These are phyloP conservation scores for Ochropleura plecta DNA, from an alignment of 2,888 invertebrate species.

Conservation along the genomic window DNA sequence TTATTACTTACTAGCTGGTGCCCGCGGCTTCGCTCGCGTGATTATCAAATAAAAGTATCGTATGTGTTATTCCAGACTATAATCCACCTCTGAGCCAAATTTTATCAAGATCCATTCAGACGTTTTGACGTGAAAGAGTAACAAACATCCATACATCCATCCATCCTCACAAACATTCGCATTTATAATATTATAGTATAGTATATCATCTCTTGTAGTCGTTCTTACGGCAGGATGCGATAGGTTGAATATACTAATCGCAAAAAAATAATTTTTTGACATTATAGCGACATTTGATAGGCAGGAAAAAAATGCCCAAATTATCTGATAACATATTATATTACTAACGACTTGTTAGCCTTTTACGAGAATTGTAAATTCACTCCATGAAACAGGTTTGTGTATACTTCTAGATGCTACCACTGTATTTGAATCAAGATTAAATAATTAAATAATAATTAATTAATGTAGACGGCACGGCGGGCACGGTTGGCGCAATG, in stretches of 20 bases:
- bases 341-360: neutral
- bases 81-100: too few species aligned
- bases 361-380: neutral
- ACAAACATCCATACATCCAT: too few species aligned
- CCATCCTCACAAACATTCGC: too few species aligned
- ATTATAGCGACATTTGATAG: neutral
- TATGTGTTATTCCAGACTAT: too few species aligned
- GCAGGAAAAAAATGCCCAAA: neutral
- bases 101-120: too few species aligned
- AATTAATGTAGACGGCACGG: too few species aligned
- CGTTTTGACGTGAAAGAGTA: too few species aligned
- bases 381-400: slow-evolving; percentile 1
- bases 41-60: too few species aligned
- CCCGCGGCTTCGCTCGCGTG: too few species aligned
- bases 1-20: too few species aligned
- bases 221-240: neutral
- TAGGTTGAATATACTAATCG: neutral
- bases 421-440: neutral
- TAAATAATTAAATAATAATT: neutral
- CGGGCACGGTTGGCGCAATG: too few species aligned
- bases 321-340: neutral
- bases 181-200: too few species aligned
- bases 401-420: neutral
- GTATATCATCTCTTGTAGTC: neutral
- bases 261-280: neutral